Conservation (phyloP, 2,888 invertebrate genomes). For the Choristoneura rosaceana region DNA sequence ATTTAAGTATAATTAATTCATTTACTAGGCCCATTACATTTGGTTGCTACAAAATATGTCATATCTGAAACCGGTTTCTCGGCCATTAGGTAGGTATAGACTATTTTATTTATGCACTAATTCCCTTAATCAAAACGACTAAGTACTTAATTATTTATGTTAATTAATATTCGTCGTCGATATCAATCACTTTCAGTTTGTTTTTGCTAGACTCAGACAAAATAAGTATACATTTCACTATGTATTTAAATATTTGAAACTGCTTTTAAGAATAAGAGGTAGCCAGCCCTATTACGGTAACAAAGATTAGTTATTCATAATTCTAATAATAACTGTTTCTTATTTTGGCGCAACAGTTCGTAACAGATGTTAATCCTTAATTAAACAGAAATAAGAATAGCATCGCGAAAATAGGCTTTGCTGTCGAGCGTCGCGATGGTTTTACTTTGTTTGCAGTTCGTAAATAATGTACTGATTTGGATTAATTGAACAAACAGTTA, state of each 20-base stretch:
- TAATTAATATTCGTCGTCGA: too few relatives aligned
- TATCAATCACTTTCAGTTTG: too few relatives aligned
- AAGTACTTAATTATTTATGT: too few relatives aligned
- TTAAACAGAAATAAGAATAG: not conserved
- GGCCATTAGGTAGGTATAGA: not conserved
- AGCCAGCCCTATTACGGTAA: too few relatives aligned
- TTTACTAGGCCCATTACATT: not conserved
- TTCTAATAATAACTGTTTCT: not conserved
- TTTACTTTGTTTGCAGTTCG: not conserved
- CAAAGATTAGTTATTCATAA: too few relatives aligned
- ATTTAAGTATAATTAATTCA: not conserved
- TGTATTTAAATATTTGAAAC: too few relatives aligned
- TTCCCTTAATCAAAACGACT: too few relatives aligned
- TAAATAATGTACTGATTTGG: not conserved
- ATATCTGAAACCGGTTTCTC: not conserved
- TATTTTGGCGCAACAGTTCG: constrained; percentile 8
- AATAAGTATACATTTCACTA: too few relatives aligned
- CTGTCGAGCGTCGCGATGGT: not conserved
- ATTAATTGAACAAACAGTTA: not conserved
- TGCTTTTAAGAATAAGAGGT: too few relatives aligned
- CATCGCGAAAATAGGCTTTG: not conserved
- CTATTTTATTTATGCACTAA: not conserved
- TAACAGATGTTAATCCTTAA: not conserved
- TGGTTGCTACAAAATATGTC: too few relatives aligned
- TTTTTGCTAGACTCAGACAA: too few relatives aligned